Evolutionary conservation across 2,888 invertebrate genomes (phyloP), one percentile per base, ranked within the genome.

Genomic region (Amphipyra tragopoginis): DNA sequence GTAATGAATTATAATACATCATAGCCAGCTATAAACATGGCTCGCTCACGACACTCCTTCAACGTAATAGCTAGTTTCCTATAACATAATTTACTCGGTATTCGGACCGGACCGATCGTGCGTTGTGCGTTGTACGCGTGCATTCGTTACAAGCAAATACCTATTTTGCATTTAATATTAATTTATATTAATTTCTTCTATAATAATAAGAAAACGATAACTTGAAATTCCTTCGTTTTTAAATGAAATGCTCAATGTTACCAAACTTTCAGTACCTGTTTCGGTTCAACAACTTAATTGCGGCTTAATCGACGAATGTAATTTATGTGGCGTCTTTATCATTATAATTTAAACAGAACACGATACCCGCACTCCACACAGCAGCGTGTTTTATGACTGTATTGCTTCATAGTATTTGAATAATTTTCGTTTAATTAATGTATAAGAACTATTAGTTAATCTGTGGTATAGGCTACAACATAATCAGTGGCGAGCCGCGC

Each of bases 1-100:
- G 77, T 81, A 81, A 83, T 82, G 83, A 81, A 86, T 82, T 81
- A 82, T 82, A 80, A 80, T 84, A 78, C 81, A 82, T 86, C 84
- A 82, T 67, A 75, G 55, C 62, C 50, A 52, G 58, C 64, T 62
- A 69, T 62, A 70, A 75, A 72, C 65, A 62, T 63, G 68, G 62
- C 68, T 54, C 54, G 64, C 57, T 60, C 62, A 43, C 61, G 65
- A 56, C 72, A 61, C 62, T 67, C 64, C 51, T 55, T 47, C 52
- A 56, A 56, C 56, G 36, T 73, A 62, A 62, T 66, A 66, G 57
- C 69, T 48, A 48, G 48, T 59, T 58, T 57, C 55, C 56, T 69
- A 56, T 53, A 54, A 43, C 65, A 59, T 60, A 7, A 63, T 58
- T 45, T 45, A 56, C 33, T 65, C 39, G 29, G 39, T 43, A 33